Evolutionary conservation across 2,888 invertebrate species (phyloP).

Genomic region (Eupithecia centaureata): DNA sequence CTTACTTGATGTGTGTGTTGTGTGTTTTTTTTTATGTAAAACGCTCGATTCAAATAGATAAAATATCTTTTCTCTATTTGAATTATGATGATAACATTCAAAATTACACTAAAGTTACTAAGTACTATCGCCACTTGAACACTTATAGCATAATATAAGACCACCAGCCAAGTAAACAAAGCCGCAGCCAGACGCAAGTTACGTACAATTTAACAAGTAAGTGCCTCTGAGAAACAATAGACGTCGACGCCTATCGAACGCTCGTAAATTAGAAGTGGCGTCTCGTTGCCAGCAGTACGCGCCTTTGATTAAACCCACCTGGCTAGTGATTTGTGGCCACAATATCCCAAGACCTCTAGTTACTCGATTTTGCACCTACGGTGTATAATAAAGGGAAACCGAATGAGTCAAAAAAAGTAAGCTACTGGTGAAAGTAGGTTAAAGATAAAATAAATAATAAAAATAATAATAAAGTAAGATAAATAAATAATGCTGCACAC

Average conservation of each 20-base stretch:
- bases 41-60: too few species aligned
- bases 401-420: neutral
- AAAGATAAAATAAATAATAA: too few species aligned
- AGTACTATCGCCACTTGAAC: too few species aligned
- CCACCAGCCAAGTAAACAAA: neutral
- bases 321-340: conserved; percentile 57
- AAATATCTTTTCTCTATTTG: too few species aligned
- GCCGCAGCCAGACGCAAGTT: neutral
- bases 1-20: too few species aligned
- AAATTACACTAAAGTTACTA: too few species aligned
- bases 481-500: too few species aligned
- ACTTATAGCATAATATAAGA: too few species aligned
- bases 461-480: too few species aligned
- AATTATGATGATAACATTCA: too few species aligned
- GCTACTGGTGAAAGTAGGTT: neutral
- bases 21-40: too few species aligned
- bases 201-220: conserved; percentile 21
- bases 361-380: neutral
- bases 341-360: conserved; percentile 41
- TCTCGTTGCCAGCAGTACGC: conserved; percentile 52
- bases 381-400: neutral
- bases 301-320: conserved; percentile 65
- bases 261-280: conserved; percentile 56
- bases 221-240: conserved; percentile 22
- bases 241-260: conserved; percentile 52